Conservation (phyloP, 2,797 vertebrate species). For the Aselliscus stoliczkanus region DNA sequence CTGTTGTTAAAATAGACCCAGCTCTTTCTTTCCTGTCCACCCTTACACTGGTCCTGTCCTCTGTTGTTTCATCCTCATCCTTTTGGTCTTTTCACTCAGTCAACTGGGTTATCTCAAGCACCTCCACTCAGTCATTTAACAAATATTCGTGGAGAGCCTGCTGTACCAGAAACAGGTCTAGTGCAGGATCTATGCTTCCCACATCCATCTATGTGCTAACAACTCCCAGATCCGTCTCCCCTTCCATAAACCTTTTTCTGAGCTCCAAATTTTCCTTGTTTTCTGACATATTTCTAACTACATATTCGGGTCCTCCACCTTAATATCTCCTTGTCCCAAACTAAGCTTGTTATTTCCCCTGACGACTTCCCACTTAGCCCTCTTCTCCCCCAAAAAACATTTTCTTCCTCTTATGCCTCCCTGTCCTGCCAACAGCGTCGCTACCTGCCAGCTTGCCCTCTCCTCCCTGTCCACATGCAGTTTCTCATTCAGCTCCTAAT, state of each 20-base stretch:
- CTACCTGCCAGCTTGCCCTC: accelerated
- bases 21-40: neutral
- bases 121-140: neutral
- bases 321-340: neutral
- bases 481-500: neutral
- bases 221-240: neutral
- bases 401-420: neutral
- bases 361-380: neutral
- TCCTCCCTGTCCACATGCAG: neutral
- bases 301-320: neutral
- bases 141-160: neutral
- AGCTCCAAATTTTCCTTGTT: neutral
- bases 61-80: neutral
- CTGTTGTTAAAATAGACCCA: neutral
- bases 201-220: accelerated
- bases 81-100: neutral
- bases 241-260: neutral
- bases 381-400: too few species aligned
- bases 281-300: neutral
- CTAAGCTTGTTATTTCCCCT: neutral
- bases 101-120: neutral
- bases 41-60: neutral
- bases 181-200: neutral
- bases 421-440: neutral
- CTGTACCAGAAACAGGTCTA: neutral